Percentiles rank a stretch among this genome's conserved stretches.
These are phyloP conservation scores for Coturnix japonica DNA, from an alignment of 2,113 vertebrate genomes.

Conservation along the genomic window DNA sequence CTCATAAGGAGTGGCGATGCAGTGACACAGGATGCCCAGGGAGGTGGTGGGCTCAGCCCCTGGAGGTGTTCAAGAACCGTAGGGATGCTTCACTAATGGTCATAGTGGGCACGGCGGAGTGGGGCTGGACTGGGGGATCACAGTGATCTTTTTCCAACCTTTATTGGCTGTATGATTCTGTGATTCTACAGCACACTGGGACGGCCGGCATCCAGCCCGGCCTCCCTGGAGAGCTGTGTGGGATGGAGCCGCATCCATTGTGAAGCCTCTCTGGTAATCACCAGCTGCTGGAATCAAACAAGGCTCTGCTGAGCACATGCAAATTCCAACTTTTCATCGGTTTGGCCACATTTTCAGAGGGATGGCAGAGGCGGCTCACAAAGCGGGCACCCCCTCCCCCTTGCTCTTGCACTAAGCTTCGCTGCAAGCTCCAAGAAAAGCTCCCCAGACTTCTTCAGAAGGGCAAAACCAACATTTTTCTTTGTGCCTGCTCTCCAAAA, in stretches of 20 bases:
- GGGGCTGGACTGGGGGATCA: too few relatives aligned
- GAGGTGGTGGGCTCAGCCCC: too few relatives aligned
- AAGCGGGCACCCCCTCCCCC: background rate
- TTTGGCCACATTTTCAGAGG: background rate
- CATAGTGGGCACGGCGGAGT: too few relatives aligned
- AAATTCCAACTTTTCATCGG: constrained; percentile 12
- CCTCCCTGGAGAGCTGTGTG: background rate
- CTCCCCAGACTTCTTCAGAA: background rate
- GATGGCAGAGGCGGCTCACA: background rate
- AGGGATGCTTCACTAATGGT: too few relatives aligned
- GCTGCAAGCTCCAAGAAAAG: constrained; percentile 18
- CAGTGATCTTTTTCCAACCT: too few relatives aligned
- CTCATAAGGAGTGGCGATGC: too few relatives aligned
- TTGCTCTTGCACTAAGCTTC: background rate
- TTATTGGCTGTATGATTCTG: too few relatives aligned
- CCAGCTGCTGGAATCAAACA: background rate
- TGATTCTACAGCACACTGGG: too few relatives aligned
- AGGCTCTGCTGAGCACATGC: background rate
- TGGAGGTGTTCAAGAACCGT: too few relatives aligned
- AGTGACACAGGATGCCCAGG: too few relatives aligned
- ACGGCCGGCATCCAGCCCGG: background rate
- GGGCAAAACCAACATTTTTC: background rate
- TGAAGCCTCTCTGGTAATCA: constrained; percentile 19
- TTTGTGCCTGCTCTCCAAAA: background rate
- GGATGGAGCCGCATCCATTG: constrained; percentile 33